Evolutionary conservation across 1,140 invertebrate genomes (phyloP).

Genomic region (Rhynchophorus ferrugineus): DNA sequence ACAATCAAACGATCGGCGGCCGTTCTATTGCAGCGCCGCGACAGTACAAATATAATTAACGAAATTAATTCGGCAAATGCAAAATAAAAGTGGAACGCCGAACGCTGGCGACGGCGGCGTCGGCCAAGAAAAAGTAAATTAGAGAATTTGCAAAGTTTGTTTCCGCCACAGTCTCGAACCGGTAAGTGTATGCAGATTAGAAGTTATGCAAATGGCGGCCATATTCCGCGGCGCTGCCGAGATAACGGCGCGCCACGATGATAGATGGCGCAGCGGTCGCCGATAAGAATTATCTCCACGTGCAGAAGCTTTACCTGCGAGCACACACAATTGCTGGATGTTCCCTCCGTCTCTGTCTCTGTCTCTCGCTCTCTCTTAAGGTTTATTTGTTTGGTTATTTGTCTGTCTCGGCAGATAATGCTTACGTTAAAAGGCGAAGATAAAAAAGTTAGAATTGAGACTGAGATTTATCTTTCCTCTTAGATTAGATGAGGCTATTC

Average conservation of each 20-base stretch:
- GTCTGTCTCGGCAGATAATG: too few relatives aligned
- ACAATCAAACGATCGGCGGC: constrained; percentile 16
- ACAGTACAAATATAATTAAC: constrained; percentile 21
- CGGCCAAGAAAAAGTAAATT: constrained; percentile 24
- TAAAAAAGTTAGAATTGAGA: too few relatives aligned
- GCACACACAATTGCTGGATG: background rate
- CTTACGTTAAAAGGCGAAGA: too few relatives aligned
- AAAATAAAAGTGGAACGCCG: constrained; percentile 20
- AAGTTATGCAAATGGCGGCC: constrained; percentile 28
- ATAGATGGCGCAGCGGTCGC: constrained; percentile 16
- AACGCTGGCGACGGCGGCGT: constrained; percentile 10
- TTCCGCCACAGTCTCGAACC: constrained; percentile 17
- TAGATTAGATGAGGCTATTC: too few relatives aligned
- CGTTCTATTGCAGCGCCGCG: constrained; percentile 21
- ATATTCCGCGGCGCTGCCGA: constrained; percentile 19
- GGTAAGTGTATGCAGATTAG: constrained; percentile 31
- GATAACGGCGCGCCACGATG: constrained; percentile 22
- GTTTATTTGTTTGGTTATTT: background rate
- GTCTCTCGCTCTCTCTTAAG: too few relatives aligned
- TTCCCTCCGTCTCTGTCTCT: too few relatives aligned
- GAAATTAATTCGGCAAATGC: constrained; percentile 22
- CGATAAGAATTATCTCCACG: constrained; percentile 11
- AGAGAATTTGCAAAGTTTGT: constrained; percentile 29
- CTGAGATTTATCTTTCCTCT: too few relatives aligned
- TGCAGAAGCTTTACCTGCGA: background rate